A percentile compares a stretch with the other conserved stretches of the same genome.
Evolutionary conservation across 53 echinoderm and acorn worm genomes (phyloP).

Genomic region (Antedon mediterranea): DNA sequence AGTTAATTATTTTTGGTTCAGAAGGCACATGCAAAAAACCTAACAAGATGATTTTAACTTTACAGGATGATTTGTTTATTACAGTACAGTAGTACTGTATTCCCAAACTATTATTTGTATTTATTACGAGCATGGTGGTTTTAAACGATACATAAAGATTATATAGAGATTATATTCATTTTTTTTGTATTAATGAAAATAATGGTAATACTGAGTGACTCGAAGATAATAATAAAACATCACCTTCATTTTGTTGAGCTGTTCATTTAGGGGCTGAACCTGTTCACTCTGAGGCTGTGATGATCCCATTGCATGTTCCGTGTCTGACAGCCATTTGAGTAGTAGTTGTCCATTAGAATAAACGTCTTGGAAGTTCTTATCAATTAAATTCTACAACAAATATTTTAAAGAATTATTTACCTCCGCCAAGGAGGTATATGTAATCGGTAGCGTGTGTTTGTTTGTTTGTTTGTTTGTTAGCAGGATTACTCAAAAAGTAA

Average conservation of each 20-base stretch:
- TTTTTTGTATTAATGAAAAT: background rate
- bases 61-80: no score
- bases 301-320: slow-evolving; percentile 89
- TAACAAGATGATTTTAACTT: no score
- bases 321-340: slow-evolving; percentile 79
- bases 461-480: no score
- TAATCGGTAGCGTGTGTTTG: no score
- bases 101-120: no score
- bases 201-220: background rate
- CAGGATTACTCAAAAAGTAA: no score
- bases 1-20: no score
- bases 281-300: slow-evolving; percentile 85
- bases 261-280: slow-evolving; percentile 66
- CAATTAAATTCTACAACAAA: background rate
- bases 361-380: background rate
- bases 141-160: background rate
- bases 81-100: no score
- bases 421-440: no score
- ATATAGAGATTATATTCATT: background rate
- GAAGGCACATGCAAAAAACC: no score
- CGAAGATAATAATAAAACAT: background rate
- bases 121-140: no score
- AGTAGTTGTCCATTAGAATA: slow-evolving; percentile 23
- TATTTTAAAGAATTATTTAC: no score
- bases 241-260: slow-evolving; percentile 98